Base-by-base conservation (phyloP, 2,888 invertebrate genomes). In the Tipula helvola region DNA sequence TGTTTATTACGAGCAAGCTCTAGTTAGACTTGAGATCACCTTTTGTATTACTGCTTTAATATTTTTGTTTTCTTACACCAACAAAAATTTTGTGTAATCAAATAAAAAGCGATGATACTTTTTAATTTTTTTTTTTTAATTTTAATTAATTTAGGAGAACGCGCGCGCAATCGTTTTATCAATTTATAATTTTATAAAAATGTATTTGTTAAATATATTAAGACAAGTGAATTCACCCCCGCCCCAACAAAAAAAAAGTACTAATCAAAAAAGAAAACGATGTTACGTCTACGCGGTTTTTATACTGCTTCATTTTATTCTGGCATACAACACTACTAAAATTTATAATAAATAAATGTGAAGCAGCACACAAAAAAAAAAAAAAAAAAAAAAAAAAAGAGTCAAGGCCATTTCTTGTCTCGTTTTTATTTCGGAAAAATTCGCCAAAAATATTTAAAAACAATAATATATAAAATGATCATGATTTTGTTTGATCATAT, bases 401-500 rank as follows among this genome's bases (percentile, higher is more conserved):
- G 52, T 57, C 86, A 86, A 86, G 86, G 57, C 86, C 86, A 86
- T 44, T 86, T 47, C 44, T 28, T 44, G 86, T 86, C 86, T 86
- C 86, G 86, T 86, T 86, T 44, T 39, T 16, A 84, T 39, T 84
- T 84, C 84, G 84, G 84, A 39, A 84, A 84, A 84, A 84, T 36
- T 39, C 36, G 41, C 41, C 84, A 16, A 84, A 84, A 84, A 84
- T 84, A 7, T 39, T n/a, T 28, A 28, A 52, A 71, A 12, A 71
- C 10, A 71, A 28, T 28, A n/a, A n/a, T n/a, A 71, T 4, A 71
- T 1, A 71, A 1, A 52, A 52, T 52, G 52, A 52, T 52, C 52
- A 52, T 52, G 52, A 16, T 52, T 52, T 52, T n/a, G 52, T n/a
- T 52, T 71, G 41, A 84, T 84, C 41, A 41, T 84, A 16, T 39